These are phyloP conservation scores for Centrocercus urophasianus DNA, from an alignment of 2,113 vertebrate species.

Conservation along the genomic window DNA sequence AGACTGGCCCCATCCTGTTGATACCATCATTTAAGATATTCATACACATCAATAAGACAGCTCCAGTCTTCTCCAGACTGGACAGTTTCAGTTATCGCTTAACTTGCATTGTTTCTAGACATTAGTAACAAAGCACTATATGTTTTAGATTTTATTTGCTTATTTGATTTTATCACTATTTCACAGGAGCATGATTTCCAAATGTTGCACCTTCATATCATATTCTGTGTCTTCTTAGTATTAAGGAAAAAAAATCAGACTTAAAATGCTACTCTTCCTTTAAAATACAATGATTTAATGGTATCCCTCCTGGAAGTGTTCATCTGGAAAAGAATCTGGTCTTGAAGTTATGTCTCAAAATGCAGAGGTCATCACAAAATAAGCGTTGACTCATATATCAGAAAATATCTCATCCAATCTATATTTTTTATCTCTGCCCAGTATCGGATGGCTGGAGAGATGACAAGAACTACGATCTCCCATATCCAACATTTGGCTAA, in stretches of 20 bases:
- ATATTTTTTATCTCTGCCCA: background rate
- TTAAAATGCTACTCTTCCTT: background rate
- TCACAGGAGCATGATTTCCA: background rate
- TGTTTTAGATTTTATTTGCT: background rate
- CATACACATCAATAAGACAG: too few species aligned
- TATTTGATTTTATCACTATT: background rate
- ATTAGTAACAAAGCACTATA: background rate
- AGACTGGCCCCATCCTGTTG: too few species aligned
- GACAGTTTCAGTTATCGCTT: too few species aligned
- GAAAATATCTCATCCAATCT: background rate
- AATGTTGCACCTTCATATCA: background rate
- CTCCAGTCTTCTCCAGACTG: too few species aligned
- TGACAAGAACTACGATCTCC: background rate
- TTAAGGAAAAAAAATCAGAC: background rate
- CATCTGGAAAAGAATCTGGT: background rate
- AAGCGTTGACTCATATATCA: background rate
- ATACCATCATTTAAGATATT: too few species aligned
- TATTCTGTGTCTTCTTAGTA: background rate
- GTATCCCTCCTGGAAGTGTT: background rate
- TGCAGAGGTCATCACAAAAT: too few species aligned
- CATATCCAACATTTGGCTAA: background rate
- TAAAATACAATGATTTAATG: background rate
- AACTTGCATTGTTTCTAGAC: background rate
- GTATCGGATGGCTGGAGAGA: background rate
- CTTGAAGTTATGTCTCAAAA: background rate